Evolutionary conservation across 1,140 invertebrate genomes (phyloP), one percentile per base, ranked within the genome.

Genomic region (Drosophila neocordata): DNA sequence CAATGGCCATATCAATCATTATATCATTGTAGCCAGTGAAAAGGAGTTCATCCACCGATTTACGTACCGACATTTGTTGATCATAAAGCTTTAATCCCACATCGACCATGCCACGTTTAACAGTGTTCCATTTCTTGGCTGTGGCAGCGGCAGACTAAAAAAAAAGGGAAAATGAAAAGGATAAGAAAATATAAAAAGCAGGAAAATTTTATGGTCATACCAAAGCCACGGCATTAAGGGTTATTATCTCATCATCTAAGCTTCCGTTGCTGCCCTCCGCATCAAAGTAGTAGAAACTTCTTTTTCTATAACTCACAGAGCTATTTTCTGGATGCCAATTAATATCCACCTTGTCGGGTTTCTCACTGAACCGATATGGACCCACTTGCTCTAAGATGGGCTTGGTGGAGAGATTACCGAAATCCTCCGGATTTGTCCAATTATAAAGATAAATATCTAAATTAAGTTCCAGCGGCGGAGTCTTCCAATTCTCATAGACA

Each of bases 391-490:
- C 91, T 60, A 96, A 93, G 7, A 93, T 92, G 6, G 95, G 95
- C 76, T 96, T 96, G 0, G 92, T 92, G 7, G 73, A 81, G 13
- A 80, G 38, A 31, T 93, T 90, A 1, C 90, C 88, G 48, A 95
- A 94, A 15, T 94, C 92, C 15, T 94, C 91, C 1, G 94, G 91
- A 91, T 97, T 97, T 0, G 96, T 97, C 95, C 96, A 97, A 91
- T 97, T 97, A 84, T 95, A 97, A 20, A 97, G 92, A 88, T 95
- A 95, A 56, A 97, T 93, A 67, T 95, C 94, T 59, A 97, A 93
- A 83, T 94, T 95, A 89, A 97, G 94, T 0, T 96, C 95, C 55
- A 97, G 92, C 0, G 95, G 94, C 1, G 95, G 96, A 73, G 94
- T 93, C 81, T 94, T 93, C 96, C 96, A 97, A 48, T 95, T 92